Base-by-base conservation (phyloP, 2,888 invertebrate species). In the Philereme vetulata region DNA sequence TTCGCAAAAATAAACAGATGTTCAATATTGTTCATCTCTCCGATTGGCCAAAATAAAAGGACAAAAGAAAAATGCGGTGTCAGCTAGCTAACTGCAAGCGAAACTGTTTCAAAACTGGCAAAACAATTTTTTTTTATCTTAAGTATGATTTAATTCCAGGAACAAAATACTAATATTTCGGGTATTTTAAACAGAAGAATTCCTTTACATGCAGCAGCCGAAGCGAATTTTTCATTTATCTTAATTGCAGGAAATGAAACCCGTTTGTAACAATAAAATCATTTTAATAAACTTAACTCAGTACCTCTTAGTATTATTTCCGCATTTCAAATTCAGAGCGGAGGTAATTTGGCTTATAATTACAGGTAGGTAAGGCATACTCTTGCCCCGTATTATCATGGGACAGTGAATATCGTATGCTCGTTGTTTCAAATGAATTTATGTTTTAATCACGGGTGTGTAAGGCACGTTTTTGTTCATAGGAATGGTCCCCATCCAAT, bases 401-500 rank as follows among this genome's bases (percentile, higher is more conserved):
- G 97, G 96, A 72, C 97, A 96, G 8, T 99, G 93, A 21, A 85
- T 98, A 98, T 74, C 96, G 95, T 51, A 96, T 89, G 82, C 95
- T 96, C n/a, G 96, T 97, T 0, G 99, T 98, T 87, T 99, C 97
- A 7, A 9, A 40, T 10, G 6, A 51, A 35, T 47, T 43, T 11
- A 43, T 9, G 34, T 21, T 57, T 46, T 43, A 49, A 58, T 55
- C 43, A 48, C 45, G 58, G 50, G 21, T 36, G 3, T 4, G 2
- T 49, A 69, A 66, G 63, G 63, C 58, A 60, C 58, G 59, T 46
- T 52, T 47, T 62, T 4, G 40, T 51, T 93, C 87, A 98, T 72
- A 97, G 84, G 81, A 95, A 98, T 3, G 98, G 95, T 43, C 97
- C 97, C 99, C 99, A 99, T 6, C 99, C 99, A 54, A 97, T 94